Conservation (phyloP, 2,888 invertebrate genomes). For the Anticlea derivata region DNA sequence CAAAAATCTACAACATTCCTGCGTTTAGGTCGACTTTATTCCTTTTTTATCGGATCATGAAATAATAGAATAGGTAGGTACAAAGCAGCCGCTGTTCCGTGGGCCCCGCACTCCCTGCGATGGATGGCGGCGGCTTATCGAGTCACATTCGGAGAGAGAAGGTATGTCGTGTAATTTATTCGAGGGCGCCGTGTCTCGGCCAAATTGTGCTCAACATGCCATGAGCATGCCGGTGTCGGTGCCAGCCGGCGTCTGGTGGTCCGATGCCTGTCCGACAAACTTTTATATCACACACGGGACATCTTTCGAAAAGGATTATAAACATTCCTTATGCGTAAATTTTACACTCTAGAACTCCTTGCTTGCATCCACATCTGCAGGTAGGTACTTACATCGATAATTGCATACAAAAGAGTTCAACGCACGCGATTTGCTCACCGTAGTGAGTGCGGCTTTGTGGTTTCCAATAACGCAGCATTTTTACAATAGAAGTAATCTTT, state of each 20-base stretch:
- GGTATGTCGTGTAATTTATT: background rate
- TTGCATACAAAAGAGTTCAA: slow-evolving; percentile 12
- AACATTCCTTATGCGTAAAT: no score
- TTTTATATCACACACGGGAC: background rate
- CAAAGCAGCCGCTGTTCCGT: slow-evolving; percentile 63
- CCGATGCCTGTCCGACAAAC: slow-evolving; percentile 3
- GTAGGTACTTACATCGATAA: no score
- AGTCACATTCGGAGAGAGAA: background rate
- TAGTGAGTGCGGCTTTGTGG: no score
- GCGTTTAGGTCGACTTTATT: slow-evolving; percentile 72
- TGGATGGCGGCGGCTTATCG: slow-evolving; percentile 7
- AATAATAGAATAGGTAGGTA: slow-evolving; percentile 72
- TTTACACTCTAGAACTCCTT: no score
- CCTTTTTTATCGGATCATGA: slow-evolving; percentile 77
- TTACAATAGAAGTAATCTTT: background rate
- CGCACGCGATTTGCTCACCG: slow-evolving; percentile 3
- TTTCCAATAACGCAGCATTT: no score
- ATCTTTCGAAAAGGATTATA: no score
- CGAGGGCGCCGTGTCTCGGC: background rate
- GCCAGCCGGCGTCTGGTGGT: no score
- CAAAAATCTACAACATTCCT: slow-evolving; percentile 76
- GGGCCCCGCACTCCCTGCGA: slow-evolving; percentile 1
- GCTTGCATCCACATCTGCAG: no score
- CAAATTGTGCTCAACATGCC: background rate
- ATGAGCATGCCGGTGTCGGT: background rate